Evolutionary conservation across 53 echinoderm and acorn worm genomes (phyloP).

Genomic region (Holothuria scabra): DNA sequence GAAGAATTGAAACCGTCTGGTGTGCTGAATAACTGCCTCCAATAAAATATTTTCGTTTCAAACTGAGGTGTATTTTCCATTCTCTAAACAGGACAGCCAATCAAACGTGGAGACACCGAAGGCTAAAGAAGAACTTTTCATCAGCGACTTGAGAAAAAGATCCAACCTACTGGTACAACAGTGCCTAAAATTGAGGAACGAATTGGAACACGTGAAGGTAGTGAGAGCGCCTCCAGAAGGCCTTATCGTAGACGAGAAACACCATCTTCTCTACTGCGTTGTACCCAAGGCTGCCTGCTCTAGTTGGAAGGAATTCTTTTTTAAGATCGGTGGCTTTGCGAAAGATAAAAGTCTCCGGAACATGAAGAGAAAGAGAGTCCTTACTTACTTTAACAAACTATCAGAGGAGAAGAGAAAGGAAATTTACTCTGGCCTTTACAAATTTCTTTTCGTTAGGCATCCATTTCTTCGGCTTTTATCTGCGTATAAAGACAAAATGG

Average conservation of each 20-base stretch:
- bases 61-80: too few relatives aligned
- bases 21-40: too few relatives aligned
- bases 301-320: conserved; percentile 48
- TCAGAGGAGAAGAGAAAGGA: neutral
- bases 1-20: too few relatives aligned
- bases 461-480: conserved; percentile 35
- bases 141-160: conserved; percentile 1
- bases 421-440: conserved; percentile 14
- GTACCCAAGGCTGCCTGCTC: conserved; percentile 47
- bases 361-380: conserved; percentile 17
- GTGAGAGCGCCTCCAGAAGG: conserved; percentile 12
- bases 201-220: conserved; percentile 5
- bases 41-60: too few relatives aligned
- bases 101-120: neutral
- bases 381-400: conserved; percentile 14
- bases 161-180: conserved; percentile 25
- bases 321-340: conserved; percentile 49
- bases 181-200: neutral
- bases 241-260: conserved; percentile 40
- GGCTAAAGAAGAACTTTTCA: neutral
- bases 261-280: conserved; percentile 30
- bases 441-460: conserved; percentile 36
- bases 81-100: too few relatives aligned
- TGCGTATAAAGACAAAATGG: conserved; percentile 40
- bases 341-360: neutral